Evolutionary conservation across 2,797 vertebrate species (phyloP).

Genomic region (Sebastes matsubarae): DNA sequence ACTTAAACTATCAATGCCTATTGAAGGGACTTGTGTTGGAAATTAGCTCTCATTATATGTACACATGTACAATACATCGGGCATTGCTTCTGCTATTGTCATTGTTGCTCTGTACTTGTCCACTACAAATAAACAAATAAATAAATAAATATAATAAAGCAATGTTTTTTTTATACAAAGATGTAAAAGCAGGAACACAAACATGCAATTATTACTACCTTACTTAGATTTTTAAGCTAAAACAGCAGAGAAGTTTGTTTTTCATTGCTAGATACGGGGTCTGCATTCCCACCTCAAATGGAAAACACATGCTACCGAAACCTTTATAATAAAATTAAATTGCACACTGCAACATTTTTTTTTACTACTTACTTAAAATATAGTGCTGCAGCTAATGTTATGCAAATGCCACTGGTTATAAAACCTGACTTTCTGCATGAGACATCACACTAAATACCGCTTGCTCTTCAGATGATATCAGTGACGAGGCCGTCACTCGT

Average conservation of each 20-base stretch:
- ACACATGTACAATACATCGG: too few relatives aligned
- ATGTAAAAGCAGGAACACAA: background rate
- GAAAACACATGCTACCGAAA: conserved; percentile 16
- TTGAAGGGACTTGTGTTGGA: too few relatives aligned
- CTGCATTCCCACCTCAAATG: conserved; percentile 3
- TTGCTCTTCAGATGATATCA: background rate
- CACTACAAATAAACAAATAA: too few relatives aligned
- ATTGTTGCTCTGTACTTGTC: too few relatives aligned
- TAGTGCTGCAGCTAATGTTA: background rate
- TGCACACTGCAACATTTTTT: background rate
- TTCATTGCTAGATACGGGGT: background rate
- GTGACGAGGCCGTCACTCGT: background rate
- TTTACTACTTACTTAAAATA: background rate
- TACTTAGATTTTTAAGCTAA: background rate
- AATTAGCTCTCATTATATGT: too few relatives aligned
- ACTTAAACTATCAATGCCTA: too few relatives aligned
- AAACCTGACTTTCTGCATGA: background rate
- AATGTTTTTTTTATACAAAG: background rate
- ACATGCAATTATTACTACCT: background rate
- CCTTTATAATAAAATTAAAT: background rate
- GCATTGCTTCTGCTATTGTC: too few relatives aligned
- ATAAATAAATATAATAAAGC: background rate
- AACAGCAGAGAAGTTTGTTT: conserved; percentile 15
- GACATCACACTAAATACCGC: background rate
- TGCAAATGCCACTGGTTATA: background rate